Percentiles rank a stretch among this genome's conserved stretches.
Conservation (phyloP, 1,140 invertebrate species). For the Notospermus geniculatus region DNA sequence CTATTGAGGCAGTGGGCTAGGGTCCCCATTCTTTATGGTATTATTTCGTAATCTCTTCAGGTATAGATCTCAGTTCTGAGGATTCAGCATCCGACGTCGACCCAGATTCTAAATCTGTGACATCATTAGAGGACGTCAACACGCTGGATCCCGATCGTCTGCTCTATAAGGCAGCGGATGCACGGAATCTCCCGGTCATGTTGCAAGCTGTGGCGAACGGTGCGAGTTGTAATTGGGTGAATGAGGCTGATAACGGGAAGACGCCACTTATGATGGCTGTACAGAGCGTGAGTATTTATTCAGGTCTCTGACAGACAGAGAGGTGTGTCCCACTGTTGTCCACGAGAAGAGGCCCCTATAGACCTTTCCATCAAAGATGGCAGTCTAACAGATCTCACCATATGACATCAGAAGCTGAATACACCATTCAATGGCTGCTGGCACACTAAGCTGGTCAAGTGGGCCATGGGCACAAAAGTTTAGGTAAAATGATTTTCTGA, state of each 20-base stretch:
- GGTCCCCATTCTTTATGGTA: no score
- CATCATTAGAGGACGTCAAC: conserved; percentile 56
- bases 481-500: no score
- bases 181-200: conserved; percentile 87
- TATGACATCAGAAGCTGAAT: no score
- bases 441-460: no score
- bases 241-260: conserved; percentile 65
- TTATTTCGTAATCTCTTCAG: conserved; percentile 14
- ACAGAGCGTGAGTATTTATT: conserved; percentile 67
- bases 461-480: no score
- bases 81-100: conserved; percentile 33
- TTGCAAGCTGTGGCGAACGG: conserved; percentile 79
- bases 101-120: conserved; percentile 40
- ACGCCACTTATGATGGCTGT: conserved; percentile 80
- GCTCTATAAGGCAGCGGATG: conserved; percentile 76
- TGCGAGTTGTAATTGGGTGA: conserved; percentile 75
- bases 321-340: no score
- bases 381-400: no score
- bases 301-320: no score
- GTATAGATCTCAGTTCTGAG: conserved; percentile 36
- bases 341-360: no score
- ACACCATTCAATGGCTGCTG: no score
- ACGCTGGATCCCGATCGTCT: conserved; percentile 73
- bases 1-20: no score
- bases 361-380: no score